phyloP scores from a whole-genome alignment of 2,888 invertebrate species.

The Clostera curtula region DNA sequence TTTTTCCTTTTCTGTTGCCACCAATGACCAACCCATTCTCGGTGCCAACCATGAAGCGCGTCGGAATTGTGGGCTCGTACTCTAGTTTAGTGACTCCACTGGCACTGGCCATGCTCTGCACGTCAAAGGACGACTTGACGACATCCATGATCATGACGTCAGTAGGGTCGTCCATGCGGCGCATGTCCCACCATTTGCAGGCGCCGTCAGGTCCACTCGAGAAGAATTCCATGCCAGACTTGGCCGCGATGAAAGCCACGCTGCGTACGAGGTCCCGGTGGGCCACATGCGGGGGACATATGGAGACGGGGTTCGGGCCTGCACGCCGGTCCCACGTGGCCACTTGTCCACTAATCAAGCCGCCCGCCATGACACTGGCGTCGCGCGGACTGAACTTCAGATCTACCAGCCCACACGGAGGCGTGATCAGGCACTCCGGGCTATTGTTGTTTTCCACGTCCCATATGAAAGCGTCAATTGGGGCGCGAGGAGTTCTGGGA shows the following conservation, averaged over 20 bases:
- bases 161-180: conserved; percentile 77
- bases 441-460: conserved; percentile 90
- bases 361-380: conserved; percentile 78
- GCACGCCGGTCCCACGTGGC: conserved; percentile 86
- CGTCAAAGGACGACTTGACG: conserved; percentile 65
- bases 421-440: conserved; percentile 80
- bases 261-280: conserved; percentile 91
- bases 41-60: conserved; percentile 82
- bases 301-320: conserved; percentile 77
- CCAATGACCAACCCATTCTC: conserved; percentile 78
- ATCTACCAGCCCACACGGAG: conserved; percentile 82
- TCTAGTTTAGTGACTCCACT: conserved; percentile 78
- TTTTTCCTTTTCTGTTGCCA: conserved; percentile 83
- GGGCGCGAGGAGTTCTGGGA: conserved; percentile 52
- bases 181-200: conserved; percentile 86
- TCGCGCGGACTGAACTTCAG: conserved; percentile 91
- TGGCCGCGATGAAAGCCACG: conserved; percentile 92
- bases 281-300: conserved; percentile 84
- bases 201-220: conserved; percentile 93
- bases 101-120: conserved; percentile 67
- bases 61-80: conserved; percentile 83
- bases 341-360: conserved; percentile 80
- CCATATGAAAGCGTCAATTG: conserved; percentile 81
- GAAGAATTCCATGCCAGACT: conserved; percentile 94
- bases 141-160: conserved; percentile 81